phyloP scores from a whole-genome alignment of 2,113 vertebrate species.

The Piaya cayana region DNA sequence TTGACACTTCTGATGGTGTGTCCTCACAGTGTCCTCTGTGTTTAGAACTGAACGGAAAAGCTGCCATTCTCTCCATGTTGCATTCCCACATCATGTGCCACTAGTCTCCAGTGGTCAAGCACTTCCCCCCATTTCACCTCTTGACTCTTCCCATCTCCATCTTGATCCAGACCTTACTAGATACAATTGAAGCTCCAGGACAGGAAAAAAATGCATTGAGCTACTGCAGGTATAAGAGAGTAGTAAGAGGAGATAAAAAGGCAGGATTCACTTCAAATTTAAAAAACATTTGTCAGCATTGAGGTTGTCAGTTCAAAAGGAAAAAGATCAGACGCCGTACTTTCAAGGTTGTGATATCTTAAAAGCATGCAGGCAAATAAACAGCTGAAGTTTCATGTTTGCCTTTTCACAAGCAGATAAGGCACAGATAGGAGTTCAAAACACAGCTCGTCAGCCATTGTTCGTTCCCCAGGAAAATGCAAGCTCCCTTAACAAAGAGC shows the following conservation, averaged over 20 bases:
- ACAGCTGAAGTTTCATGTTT: constrained; percentile 25
- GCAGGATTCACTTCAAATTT: neutral
- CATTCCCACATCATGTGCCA: neutral
- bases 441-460: constrained; percentile 13
- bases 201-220: neutral
- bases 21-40: neutral
- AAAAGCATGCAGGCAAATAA: constrained; percentile 38
- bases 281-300: neutral
- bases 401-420: constrained; percentile 68
- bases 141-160: neutral
- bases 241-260: neutral
- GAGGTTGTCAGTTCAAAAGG: neutral
- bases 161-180: neutral
- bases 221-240: neutral
- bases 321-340: neutral
- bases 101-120: neutral
- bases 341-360: constrained; percentile 53
- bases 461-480: neutral
- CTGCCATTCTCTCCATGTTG: neutral
- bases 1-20: neutral
- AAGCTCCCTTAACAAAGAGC: neutral
- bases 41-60: neutral
- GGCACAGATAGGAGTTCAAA: neutral
- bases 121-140: neutral
- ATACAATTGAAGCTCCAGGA: neutral